Base-by-base conservation (phyloP, 2,888 invertebrate genomes). In the Rhyacophila evoluta region DNA sequence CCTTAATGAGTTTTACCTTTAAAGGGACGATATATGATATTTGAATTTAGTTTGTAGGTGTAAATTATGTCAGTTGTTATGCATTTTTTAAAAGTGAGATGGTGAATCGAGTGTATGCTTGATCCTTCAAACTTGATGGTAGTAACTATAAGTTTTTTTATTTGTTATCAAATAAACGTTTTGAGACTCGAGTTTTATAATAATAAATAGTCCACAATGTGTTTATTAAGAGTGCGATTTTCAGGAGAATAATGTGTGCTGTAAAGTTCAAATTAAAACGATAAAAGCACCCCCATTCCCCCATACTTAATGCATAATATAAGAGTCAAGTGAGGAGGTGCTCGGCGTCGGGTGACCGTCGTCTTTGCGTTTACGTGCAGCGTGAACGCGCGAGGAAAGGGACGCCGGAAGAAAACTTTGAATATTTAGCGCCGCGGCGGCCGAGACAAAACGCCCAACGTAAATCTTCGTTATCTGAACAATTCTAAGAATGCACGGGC, bases 401-500 rank as follows among this genome's bases (percentile, higher is more conserved):
- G 55, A 55, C 25, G 55, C 55, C 55, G 55, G 55, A 55, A 55
- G 55, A 55, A 55, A 55, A 55, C 55, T 55, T 55, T 25, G 55
- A 55, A 55, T 55, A 55, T 55, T 55, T 55, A 55, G 55, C 55
- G 55, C 55, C 55, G 55, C 55, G 55, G 55, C 55, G 55, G 55
- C 55, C 55, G 55, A 55, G 55, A 19, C 19, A 55, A 55, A 55
- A 55, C 55, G 55, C 55, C 19, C 55, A 19, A 55, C 55, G 55
- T 55, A 55, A 55, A 55, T 55, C 55, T 55, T 55, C 55, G 55
- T 55, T 55, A 55, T 55, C 55, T 55, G 55, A 55, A 55, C 55
- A 55, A 55, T 55, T 19, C 8, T 4, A 55, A 55, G 55, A 55
- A 55, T 55, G 55, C 55, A 55, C 55, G 55, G 55, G 55, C 25